phyloP scores from a whole-genome alignment of 2,888 invertebrate genomes.

The Clivina fossor region DNA sequence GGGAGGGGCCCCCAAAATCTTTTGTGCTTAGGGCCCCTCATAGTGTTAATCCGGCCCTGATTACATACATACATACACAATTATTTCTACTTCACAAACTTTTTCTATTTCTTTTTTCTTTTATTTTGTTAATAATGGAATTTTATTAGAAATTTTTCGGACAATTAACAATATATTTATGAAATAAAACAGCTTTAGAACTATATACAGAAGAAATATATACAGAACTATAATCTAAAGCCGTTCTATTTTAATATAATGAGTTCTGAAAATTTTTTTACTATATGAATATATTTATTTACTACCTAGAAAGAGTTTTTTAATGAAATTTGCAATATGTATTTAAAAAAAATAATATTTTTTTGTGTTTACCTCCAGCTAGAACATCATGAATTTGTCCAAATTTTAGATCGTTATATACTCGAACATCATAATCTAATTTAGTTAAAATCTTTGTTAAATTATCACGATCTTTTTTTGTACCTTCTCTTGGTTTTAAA shows the following conservation, averaged over 20 bases:
- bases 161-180: no score
- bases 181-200: background rate
- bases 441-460: constrained; percentile 63
- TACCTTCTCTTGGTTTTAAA: constrained; percentile 73
- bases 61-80: background rate
- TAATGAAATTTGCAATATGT: background rate
- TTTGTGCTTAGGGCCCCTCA: no score
- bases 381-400: constrained; percentile 67
- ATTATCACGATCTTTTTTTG: constrained; percentile 79
- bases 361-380: constrained; percentile 58
- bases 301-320: no score
- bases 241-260: background rate
- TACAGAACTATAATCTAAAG: background rate
- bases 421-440: constrained; percentile 70
- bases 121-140: no score
- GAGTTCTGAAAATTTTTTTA: no score
- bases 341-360: no score
- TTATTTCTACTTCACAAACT: no score
- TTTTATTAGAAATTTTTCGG: no score
- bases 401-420: constrained; percentile 68
- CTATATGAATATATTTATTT: no score
- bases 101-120: no score
- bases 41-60: no score
- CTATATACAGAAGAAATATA: background rate
- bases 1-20: no score